Evolutionary conservation across 2,797 vertebrate species (phyloP).

Genomic region (Sardinella longiceps): DNA sequence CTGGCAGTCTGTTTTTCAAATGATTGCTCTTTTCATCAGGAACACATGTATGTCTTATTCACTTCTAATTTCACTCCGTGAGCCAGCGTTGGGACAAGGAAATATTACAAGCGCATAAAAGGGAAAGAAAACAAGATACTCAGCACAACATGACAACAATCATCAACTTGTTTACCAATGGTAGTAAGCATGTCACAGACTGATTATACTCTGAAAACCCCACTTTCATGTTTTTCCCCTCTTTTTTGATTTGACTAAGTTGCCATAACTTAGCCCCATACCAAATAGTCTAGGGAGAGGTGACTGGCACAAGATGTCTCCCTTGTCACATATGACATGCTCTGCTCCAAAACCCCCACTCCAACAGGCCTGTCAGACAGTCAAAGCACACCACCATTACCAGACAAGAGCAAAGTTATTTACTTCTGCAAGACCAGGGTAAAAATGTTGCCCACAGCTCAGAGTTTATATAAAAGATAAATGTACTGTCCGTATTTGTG

Average conservation of each 20-base stretch:
- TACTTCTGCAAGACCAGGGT: not conserved
- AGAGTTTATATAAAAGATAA: not conserved
- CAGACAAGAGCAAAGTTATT: not conserved
- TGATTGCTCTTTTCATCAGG: slow-evolving; percentile 43
- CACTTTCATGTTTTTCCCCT: not conserved
- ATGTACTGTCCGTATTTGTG: too few species aligned
- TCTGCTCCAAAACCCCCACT: not conserved
- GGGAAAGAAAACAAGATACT: not conserved
- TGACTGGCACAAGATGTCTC: not conserved
- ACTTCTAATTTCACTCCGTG: not conserved
- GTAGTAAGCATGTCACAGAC: not conserved
- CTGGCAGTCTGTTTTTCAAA: slow-evolving; percentile 36
- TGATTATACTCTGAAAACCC: not conserved
- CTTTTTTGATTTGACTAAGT: not conserved
- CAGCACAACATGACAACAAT: slow-evolving; percentile 22
- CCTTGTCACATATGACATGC: not conserved
- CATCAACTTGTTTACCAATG: slow-evolving; percentile 14
- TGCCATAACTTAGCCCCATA: not conserved
- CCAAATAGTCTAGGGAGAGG: not conserved
- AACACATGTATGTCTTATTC: slow-evolving; percentile 40
- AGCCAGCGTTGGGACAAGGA: slow-evolving; percentile 13
- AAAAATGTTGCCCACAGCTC: not conserved
- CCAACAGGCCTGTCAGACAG: not conserved
- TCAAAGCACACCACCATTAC: not conserved
- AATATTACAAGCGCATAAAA: slow-evolving; percentile 24